Evolutionary conservation across 1,140 invertebrate genomes (phyloP).

Genomic region (Diachasmimorpha longicaudata): DNA sequence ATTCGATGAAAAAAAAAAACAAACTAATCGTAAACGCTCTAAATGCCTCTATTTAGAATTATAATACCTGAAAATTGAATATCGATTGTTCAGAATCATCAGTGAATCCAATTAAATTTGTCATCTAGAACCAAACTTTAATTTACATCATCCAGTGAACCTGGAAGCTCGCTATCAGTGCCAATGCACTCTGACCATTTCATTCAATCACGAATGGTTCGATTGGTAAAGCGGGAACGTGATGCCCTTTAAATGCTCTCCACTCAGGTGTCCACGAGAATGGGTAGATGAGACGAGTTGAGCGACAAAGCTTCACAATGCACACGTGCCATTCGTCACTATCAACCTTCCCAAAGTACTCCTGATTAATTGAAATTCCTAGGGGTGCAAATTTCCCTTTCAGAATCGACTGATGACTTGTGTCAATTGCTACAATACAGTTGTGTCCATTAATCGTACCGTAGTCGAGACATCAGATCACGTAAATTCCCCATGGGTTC

Average conservation of each 20-base stretch:
- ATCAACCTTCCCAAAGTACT: background rate
- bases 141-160: background rate
- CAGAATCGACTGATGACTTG: background rate
- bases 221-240: background rate
- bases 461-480: background rate
- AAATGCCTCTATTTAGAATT: too few species aligned
- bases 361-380: conserved; percentile 2
- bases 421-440: background rate
- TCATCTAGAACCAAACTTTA: background rate
- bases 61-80: background rate
- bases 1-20: too few species aligned
- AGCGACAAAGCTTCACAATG: background rate
- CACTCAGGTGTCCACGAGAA: background rate
- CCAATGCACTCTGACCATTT: background rate
- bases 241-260: conserved; percentile 5
- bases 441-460: background rate
- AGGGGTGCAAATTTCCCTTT: background rate
- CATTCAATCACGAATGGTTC: background rate
- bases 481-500: background rate
- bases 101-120: background rate
- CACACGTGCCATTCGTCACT: background rate
- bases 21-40: too few species aligned
- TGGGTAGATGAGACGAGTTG: conserved; percentile 1
- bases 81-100: background rate
- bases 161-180: background rate